Base-by-base conservation (phyloP, 2,888 invertebrate genomes). In the Ditula angustiorana region DNA sequence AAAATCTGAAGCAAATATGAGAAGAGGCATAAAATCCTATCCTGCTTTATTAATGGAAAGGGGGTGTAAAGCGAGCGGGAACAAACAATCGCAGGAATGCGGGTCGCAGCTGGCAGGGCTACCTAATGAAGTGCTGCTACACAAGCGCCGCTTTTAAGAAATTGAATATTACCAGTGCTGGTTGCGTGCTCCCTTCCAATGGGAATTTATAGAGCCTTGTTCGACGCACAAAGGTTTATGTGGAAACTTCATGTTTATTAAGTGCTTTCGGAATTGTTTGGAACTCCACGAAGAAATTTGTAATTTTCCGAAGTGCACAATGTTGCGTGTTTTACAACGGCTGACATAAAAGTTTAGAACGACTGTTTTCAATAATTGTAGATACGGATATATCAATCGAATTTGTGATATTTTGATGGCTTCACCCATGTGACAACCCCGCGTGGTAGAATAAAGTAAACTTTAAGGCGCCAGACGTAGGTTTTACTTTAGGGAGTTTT, bases 121-220 rank as follows among this genome's bases (percentile, higher is more conserved):
- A 83, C 83, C 88, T 86, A 89, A 91, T 90, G 89, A 90, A 89
- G 84, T 80, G 81, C 82, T 75, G 59, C 21, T 46, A 37, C 55
- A 21, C n/a, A n/a, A n/a, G 68, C 73, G 70, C 61, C 75, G 82
- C 86, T 88, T 88, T 89, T 87, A 90, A 83, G 83, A 81, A 86
- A 90, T 88, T 86, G 82, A 86, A 87, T 80, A 79, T 81, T 80
- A 77, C 75, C 73, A 73, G 37, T 26, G 41, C 58, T 26, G 55
- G 24, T 55, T 56, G 47, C 63, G 58, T 57, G 52, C 52, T 28
- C n/a, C 44, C 37, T 35, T 21, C 13, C 44, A 5, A 52, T 52
- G 52, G 21, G 46, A 63, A 52, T 58, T 58, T 58, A 58, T 63
- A 35, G 50, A 33, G 46, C 33, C 33, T 56, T 57, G 62, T 56